Conservation (phyloP, 2,797 vertebrate genomes). For the Sebastiscus tertius region DNA sequence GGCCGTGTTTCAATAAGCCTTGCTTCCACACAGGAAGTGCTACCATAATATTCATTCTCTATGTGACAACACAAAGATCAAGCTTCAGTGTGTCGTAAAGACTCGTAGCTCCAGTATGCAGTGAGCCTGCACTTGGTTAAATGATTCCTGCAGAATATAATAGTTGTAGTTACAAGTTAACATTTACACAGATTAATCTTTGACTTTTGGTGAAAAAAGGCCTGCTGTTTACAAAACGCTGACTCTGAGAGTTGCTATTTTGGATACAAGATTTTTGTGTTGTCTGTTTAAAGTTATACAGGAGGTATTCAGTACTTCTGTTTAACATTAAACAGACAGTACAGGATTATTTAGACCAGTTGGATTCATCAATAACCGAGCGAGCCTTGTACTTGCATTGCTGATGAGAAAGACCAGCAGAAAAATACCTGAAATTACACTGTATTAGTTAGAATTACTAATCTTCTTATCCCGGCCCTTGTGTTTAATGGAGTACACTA, state of each 20-base stretch:
- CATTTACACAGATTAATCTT: not conserved
- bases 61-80: not conserved
- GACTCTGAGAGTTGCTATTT: not conserved
- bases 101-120: not conserved
- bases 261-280: not conserved
- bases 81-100: not conserved
- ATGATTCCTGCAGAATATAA: not conserved
- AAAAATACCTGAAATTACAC: not conserved
- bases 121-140: not conserved
- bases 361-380: not conserved
- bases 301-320: not conserved
- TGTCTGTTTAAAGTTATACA: not conserved
- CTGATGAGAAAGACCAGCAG: not conserved
- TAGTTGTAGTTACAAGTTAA: not conserved
- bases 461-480: not conserved
- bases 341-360: not conserved
- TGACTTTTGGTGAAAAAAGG: not conserved
- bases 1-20: too few species aligned
- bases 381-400: not conserved
- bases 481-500: not conserved
- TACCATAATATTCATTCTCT: not conserved
- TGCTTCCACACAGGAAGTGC: not conserved
- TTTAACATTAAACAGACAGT: not conserved
- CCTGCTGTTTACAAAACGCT: not conserved
- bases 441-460: not conserved